Evolutionary conservation across 2,888 invertebrate genomes (phyloP).

Genomic region (Siphonodentalium dalli): DNA sequence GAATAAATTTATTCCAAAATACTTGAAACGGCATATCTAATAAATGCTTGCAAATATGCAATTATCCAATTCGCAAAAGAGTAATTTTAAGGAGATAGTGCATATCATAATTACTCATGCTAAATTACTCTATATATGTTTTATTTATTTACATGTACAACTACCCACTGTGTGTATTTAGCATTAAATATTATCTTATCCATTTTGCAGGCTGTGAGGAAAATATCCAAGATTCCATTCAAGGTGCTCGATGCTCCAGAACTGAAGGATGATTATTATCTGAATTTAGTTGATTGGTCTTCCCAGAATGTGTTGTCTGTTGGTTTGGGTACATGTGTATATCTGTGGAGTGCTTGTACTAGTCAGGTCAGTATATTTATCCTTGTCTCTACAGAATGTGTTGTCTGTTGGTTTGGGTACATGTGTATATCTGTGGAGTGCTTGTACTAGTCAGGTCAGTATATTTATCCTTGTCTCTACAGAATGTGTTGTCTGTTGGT

Average conservation of each 20-base stretch:
- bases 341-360: slow-evolving; percentile 98
- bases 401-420: slow-evolving; percentile 96
- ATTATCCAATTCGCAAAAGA: too few species aligned
- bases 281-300: slow-evolving; percentile 99
- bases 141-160: too few species aligned
- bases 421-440: slow-evolving; percentile 99
- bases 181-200: too few species aligned
- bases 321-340: slow-evolving; percentile 96
- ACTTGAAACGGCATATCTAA: too few species aligned
- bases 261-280: slow-evolving; percentile 97
- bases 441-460: slow-evolving; percentile 90
- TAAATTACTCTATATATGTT: too few species aligned
- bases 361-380: slow-evolving; percentile 75
- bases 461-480: too few species aligned
- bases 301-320: slow-evolving; percentile 98
- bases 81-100: too few species aligned
- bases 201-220: slow-evolving; percentile 79
- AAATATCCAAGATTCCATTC: slow-evolving; percentile 98
- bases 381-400: slow-evolving; percentile 98
- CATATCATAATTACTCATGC: too few species aligned
- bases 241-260: slow-evolving; percentile 97
- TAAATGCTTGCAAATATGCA: too few species aligned
- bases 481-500: too few species aligned
- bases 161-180: too few species aligned
- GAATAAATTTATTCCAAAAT: too few species aligned